Evolutionary conservation across 2,113 vertebrate species (phyloP), one percentile per base, ranked within the genome.

Genomic region (Pedionomus torquatus): DNA sequence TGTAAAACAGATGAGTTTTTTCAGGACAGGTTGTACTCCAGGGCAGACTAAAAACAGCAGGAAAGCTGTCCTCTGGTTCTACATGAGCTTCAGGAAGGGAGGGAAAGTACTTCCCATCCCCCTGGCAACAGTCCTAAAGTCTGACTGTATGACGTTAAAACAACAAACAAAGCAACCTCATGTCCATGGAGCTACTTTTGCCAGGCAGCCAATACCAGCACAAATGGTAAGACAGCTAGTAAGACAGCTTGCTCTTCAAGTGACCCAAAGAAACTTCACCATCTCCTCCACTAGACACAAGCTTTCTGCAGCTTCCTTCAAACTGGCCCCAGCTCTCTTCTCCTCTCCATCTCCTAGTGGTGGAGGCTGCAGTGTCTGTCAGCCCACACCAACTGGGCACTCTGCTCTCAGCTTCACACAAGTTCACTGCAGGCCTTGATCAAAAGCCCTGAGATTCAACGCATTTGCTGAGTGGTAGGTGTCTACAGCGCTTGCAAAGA

Each of bases 311-410:
- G n/a, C n/a, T 20, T 58, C 61, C 35, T 80, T n/a, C 58, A 69
- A 35, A 39, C 8, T 66, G 69, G 39, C 17, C 35, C 33, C 39
- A 33, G 14, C 12, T 30, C 44, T 33, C 10, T 68, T 7, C 39
- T 13, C 21, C 24, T 28, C 55, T 20, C 44, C 37, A 44, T 11
- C 35, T 35, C 6, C 44, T 23, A 30, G 70, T 7, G 10, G 48
- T 0, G 2, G 12, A 63, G 51, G 43, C 9, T 1, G 19, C 9
- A 7, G 37, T 1, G 28, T 8, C 1, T 0, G 11, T 6, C 54
- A 33, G 48, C 41, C 31, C 58, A 49, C 0, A 0, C 13, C 1
- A 48, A 26, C 31, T 1, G 51, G 15, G 15, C 41, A 18, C 2
- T 8, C 70, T 16, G 10, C 44, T 65, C 12, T 10, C 23, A 41